phyloP scores from a whole-genome alignment of 2,797 vertebrate genomes.

The Sebastes diaconus region DNA sequence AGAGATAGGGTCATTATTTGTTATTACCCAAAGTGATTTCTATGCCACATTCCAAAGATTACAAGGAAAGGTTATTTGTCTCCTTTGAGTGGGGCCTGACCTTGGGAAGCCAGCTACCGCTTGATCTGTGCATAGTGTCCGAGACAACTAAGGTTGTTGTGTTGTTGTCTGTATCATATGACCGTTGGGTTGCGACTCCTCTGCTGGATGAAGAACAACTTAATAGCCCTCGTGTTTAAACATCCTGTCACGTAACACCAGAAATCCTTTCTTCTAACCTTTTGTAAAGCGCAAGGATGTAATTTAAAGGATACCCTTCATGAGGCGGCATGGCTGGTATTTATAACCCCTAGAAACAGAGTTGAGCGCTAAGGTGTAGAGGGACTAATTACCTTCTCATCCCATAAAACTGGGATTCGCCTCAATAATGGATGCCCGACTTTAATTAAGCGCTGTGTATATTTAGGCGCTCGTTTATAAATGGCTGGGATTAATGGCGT shows the following conservation, averaged over 20 bases:
- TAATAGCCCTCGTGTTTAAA: constrained; percentile 48
- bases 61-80: constrained; percentile 70
- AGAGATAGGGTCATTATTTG: constrained; percentile 76
- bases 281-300: constrained; percentile 50
- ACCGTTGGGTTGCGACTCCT: constrained; percentile 37
- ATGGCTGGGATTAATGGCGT: constrained; percentile 75
- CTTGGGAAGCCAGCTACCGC: constrained; percentile 48
- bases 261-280: constrained; percentile 72
- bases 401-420: constrained; percentile 77
- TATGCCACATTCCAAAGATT: constrained; percentile 63
- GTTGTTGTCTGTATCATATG: constrained; percentile 45
- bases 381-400: constrained; percentile 83
- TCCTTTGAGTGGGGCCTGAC: constrained; percentile 57
- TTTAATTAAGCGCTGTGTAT: constrained; percentile 84
- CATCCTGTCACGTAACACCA: constrained; percentile 60
- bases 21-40: constrained; percentile 78
- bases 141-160: constrained; percentile 31
- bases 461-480: constrained; percentile 80
- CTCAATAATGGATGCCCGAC: constrained; percentile 78
- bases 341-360: constrained; percentile 72
- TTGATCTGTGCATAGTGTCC: constrained; percentile 40
- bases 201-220: constrained; percentile 27
- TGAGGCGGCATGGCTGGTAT: constrained; percentile 62
- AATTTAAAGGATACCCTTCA: constrained; percentile 75
- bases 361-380: constrained; percentile 71